Evolutionary conservation across 2,888 invertebrate genomes (phyloP).

Genomic region (Chloromyia formosa): DNA sequence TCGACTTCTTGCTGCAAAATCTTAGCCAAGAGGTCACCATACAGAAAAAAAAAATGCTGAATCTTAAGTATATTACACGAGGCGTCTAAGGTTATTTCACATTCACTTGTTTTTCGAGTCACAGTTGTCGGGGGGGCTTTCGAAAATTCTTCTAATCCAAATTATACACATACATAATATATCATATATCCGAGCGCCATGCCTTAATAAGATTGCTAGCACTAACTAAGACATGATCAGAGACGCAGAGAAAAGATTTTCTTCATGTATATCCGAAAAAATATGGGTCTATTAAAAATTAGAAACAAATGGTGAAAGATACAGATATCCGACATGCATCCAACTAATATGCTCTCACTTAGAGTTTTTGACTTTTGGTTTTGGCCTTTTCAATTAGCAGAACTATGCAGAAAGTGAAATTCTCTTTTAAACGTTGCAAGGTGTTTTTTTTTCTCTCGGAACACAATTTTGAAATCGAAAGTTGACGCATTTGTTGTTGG

Average conservation of each 20-base stretch:
- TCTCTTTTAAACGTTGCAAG: neutral
- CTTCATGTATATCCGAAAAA: too few relatives aligned
- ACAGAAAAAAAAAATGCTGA: neutral
- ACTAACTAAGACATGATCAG: neutral
- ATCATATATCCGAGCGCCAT: neutral
- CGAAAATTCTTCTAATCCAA: neutral
- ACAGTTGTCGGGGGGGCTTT: neutral
- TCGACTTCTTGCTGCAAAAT: neutral
- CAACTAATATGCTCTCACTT: too few relatives aligned
- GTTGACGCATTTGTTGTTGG: constrained; percentile 14
- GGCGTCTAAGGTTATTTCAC: constrained; percentile 6
- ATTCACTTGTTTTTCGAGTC: neutral
- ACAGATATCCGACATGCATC: too few relatives aligned
- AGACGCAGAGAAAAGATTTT: neutral
- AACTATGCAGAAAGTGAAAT: constrained; percentile 17
- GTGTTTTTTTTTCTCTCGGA: neutral
- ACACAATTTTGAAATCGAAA: constrained; percentile 34
- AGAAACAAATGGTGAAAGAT: too few relatives aligned
- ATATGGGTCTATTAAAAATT: too few relatives aligned
- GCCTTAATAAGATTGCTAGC: neutral
- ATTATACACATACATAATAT: neutral
- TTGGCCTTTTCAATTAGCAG: neutral
- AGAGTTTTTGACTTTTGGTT: too few relatives aligned
- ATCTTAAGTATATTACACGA: neutral
- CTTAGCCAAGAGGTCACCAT: neutral